Evolutionary conservation across 2,888 invertebrate genomes (phyloP), one percentile per base, ranked within the genome.

Genomic region (Trissoscelio sp.): DNA sequence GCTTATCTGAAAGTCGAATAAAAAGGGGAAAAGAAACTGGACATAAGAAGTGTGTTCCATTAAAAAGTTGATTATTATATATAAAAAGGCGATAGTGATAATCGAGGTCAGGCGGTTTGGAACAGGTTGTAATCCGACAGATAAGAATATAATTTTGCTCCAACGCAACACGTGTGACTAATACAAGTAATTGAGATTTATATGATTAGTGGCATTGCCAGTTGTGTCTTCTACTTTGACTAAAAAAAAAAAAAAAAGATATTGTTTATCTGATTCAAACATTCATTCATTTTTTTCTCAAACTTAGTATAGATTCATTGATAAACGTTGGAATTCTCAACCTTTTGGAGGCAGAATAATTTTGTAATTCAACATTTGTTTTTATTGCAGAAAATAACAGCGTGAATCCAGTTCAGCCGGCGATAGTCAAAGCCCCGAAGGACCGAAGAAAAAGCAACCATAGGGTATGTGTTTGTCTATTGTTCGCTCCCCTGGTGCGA

Each of bases 401-500:
- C 11, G 83, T 88, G 9, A 85, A 84, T 42, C 83, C 83, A 57
- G 84, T 81, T 53, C 91, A 91, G 66, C 92, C 92, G 11, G 90
- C 92, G 22, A 90, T 92, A 53, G 91, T 92, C 44, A 92, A 90
- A 83, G 92, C 92, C 5, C 89, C 91, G 6, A 92, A 92, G 86
- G 93, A 93, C 85, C 91, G 92, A 84, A 91, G 92, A 88, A 92
- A 92, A 91, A 91, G 91, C 82, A 93, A 92, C 83, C 92, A 92
- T 86, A 93, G 92, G 92, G 93, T 93, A 88, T 81, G 88, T 22
- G 1, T n/a, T 44, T 39, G 42, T 48, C 5, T 42, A 58, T 58
- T 66, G 48, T 37, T 20, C 37, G 39, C 4, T 24, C 24, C 5
- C 9, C 2, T 22, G 39, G 5, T 2, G 14, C n/a, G 48, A 58